Evolutionary conservation across 2,797 vertebrate genomes (phyloP).

Genomic region (Lacerta agilis): DNA sequence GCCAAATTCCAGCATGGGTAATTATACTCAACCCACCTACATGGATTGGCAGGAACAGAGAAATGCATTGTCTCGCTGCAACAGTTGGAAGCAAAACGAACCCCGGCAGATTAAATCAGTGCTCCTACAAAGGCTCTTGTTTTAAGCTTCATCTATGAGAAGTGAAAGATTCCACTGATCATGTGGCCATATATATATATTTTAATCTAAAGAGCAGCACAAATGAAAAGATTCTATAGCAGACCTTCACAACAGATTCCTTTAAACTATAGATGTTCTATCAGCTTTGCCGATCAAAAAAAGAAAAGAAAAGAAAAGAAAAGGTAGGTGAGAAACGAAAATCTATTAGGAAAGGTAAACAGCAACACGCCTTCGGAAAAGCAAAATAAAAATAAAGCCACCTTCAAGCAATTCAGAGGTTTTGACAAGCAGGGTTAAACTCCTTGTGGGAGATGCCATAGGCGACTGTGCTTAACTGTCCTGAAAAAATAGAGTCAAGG

Average conservation of each 20-base stretch:
- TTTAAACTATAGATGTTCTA: slow-evolving; percentile 34
- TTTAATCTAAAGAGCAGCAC: neutral
- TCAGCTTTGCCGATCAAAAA: slow-evolving; percentile 37
- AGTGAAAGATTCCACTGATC: neutral
- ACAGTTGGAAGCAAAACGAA: slow-evolving; percentile 19
- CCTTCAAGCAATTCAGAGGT: slow-evolving; percentile 14
- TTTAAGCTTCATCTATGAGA: slow-evolving; percentile 15
- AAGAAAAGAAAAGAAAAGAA: slow-evolving; percentile 20
- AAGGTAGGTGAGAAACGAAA: slow-evolving; percentile 30
- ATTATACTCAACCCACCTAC: slow-evolving; percentile 36
- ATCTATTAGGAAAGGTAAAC: slow-evolving; percentile 21
- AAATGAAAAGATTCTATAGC: neutral
- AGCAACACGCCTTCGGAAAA: neutral
- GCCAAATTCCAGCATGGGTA: slow-evolving; percentile 6
- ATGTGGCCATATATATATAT: neutral
- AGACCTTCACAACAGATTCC: neutral
- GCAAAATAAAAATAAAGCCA: neutral
- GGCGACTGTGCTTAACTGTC: slow-evolving; percentile 38
- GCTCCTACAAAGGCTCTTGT: slow-evolving; percentile 18
- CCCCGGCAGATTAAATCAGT: slow-evolving; percentile 2
- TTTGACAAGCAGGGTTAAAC: slow-evolving; percentile 49
- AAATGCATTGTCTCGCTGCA: neutral
- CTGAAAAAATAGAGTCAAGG: slow-evolving; percentile 39
- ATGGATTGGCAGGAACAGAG: slow-evolving; percentile 14
- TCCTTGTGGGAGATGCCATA: slow-evolving; percentile 38